phyloP scores from a whole-genome alignment of 2,113 vertebrate species.

The Melanocharis versteri region DNA sequence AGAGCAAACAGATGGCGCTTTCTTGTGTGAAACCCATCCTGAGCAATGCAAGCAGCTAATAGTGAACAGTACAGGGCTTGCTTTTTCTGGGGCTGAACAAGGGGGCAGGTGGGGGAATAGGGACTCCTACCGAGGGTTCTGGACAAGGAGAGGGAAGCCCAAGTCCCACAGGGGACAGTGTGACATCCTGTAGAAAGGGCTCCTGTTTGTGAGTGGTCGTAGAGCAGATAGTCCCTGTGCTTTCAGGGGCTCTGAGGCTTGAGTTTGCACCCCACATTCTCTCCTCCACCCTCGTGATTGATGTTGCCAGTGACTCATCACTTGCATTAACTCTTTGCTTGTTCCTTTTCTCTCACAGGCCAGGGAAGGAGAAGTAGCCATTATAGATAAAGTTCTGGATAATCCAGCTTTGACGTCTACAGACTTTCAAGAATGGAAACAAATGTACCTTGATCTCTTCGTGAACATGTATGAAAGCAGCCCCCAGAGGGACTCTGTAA shows the following conservation, averaged over 20 bases:
- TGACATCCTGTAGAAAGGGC: background rate
- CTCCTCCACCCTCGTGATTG: rapidly evolving
- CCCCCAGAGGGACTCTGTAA: conserved; percentile 69
- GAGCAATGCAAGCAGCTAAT: background rate
- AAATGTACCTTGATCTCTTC: conserved; percentile 93
- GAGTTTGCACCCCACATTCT: background rate
- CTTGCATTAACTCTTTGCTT: conserved; percentile 45
- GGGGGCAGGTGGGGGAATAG: background rate
- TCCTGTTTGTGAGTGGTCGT: rapidly evolving
- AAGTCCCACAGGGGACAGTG: too few species aligned
- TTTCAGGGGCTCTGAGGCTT: background rate
- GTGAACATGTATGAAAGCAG: conserved; percentile 78
- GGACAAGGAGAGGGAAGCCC: background rate
- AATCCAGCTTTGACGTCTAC: conserved; percentile 91
- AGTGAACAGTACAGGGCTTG: background rate
- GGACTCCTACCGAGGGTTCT: background rate
- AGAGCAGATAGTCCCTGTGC: background rate
- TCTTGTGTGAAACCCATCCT: background rate
- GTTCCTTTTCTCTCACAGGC: conserved; percentile 84
- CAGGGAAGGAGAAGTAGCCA: conserved; percentile 96
- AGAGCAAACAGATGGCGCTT: background rate
- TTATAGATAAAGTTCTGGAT: conserved; percentile 94
- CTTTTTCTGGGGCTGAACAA: background rate
- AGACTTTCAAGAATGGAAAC: conserved; percentile 97
- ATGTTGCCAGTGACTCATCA: background rate